These are phyloP conservation scores for Hyperopisus bebe DNA, from an alignment of 2,113 vertebrate genomes.

Conservation along the genomic window DNA sequence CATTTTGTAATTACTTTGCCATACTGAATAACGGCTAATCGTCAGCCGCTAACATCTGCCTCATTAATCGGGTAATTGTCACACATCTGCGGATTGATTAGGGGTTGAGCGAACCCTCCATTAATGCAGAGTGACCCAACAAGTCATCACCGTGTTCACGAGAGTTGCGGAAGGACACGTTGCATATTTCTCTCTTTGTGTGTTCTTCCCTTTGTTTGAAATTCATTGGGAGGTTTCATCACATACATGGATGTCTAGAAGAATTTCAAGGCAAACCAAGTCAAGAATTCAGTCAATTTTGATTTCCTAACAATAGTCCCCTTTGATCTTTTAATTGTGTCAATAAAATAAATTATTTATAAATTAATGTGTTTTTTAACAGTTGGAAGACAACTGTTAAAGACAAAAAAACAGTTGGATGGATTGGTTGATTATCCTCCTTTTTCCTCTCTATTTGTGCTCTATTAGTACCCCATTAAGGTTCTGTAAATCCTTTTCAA, in stretches of 20 bases:
- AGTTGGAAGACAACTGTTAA: neutral
- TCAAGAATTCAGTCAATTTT: neutral
- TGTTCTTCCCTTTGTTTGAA: neutral
- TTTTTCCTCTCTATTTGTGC: neutral
- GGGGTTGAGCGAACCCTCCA: neutral
- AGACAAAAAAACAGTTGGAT: too few species aligned
- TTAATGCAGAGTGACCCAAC: neutral
- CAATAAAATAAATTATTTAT: neutral
- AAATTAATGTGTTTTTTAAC: neutral
- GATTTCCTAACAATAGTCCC: neutral
- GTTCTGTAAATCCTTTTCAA: neutral
- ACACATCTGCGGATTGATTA: neutral
- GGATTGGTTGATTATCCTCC: neutral
- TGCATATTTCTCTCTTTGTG: neutral
- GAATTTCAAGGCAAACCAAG: neutral
- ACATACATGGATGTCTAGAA: neutral
- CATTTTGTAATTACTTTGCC: neutral
- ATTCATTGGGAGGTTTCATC: neutral
- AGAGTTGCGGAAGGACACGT: neutral
- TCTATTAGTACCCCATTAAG: neutral
- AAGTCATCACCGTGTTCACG: neutral
- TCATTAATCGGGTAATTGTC: neutral
- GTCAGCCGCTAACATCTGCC: neutral
- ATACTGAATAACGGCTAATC: neutral
- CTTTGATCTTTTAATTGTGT: neutral